Evolutionary conservation across 2,888 invertebrate species (phyloP).

Genomic region (Leistus spinibarbis): DNA sequence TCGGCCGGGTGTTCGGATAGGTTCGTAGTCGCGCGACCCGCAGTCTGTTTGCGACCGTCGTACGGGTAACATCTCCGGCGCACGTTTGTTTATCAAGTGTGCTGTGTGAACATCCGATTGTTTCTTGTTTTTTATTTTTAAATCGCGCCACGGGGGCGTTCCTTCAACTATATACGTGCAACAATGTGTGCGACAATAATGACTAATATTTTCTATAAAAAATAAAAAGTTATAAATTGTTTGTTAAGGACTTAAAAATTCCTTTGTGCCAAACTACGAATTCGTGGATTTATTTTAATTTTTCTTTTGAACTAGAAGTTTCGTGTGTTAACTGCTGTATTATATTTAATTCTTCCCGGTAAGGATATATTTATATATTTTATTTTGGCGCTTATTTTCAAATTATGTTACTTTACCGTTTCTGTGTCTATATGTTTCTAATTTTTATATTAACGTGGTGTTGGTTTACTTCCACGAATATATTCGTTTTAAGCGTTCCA

Average conservation of each 20-base stretch:
- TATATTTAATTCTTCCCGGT: neutral
- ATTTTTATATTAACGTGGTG: too few relatives aligned
- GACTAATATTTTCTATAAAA: neutral
- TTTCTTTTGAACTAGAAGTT: neutral
- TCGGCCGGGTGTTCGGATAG: slow-evolving; percentile 21
- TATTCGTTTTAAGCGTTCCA: too few relatives aligned
- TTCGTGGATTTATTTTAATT: neutral
- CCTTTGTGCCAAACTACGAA: neutral
- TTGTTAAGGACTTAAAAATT: neutral
- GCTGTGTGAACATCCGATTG: neutral
- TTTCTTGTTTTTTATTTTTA: neutral
- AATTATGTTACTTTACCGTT: too few relatives aligned
- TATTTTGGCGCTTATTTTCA: neutral
- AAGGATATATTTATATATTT: neutral
- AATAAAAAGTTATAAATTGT: neutral
- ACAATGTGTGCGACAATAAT: neutral
- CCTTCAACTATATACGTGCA: neutral
- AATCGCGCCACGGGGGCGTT: slow-evolving; percentile 20
- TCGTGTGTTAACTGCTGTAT: neutral
- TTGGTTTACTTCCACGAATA: too few relatives aligned
- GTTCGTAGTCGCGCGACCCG: slow-evolving; percentile 21
- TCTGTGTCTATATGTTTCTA: too few relatives aligned
- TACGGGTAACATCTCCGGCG: neutral
- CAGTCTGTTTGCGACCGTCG: slow-evolving; percentile 23
- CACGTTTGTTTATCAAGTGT: neutral